Evolutionary conservation across 2,797 vertebrate species (phyloP).

Genomic region (Tachyglossus aculeatus): DNA sequence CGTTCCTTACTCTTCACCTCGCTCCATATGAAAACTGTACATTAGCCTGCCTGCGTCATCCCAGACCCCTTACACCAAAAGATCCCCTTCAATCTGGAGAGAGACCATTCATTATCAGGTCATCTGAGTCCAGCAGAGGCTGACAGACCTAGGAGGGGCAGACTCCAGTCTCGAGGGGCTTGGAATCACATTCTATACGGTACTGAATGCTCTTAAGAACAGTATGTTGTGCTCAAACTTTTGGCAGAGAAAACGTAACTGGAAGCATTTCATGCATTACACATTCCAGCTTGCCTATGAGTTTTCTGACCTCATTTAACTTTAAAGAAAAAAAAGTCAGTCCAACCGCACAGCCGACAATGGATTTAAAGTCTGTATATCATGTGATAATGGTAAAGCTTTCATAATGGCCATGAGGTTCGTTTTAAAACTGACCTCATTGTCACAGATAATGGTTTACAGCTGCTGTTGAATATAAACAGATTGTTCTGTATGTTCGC

Average conservation of each 20-base stretch:
- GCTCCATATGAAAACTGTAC: neutral
- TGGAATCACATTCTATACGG: slow-evolving; percentile 46
- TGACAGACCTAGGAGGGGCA: neutral
- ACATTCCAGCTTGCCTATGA: slow-evolving; percentile 57
- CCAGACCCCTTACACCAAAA: no score
- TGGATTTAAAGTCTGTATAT: slow-evolving; percentile 67
- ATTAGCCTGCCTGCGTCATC: neutral
- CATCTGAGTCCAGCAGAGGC: no score
- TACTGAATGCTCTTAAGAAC: slow-evolving; percentile 33
- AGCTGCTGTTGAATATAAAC: slow-evolving; percentile 63
- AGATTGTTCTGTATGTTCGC: slow-evolving; percentile 58
- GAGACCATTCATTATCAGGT: no score
- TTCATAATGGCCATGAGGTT: slow-evolving; percentile 66
- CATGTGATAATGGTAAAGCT: slow-evolving; percentile 68
- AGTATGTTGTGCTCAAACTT: slow-evolving; percentile 14
- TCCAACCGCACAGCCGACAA: slow-evolving; percentile 66
- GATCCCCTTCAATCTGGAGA: neutral
- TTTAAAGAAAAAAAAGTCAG: slow-evolving; percentile 71
- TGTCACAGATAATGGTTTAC: slow-evolving; percentile 70
- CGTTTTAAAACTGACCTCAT: slow-evolving; percentile 68
- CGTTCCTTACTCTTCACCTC: neutral
- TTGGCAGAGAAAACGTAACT: slow-evolving; percentile 49
- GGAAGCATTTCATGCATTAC: slow-evolving; percentile 53
- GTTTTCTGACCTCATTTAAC: slow-evolving; percentile 63
- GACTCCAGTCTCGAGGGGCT: no score